Percentiles rank a stretch among this genome's conserved stretches.
These are phyloP conservation scores for Cuniculus paca DNA, from an alignment of 2,797 vertebrate genomes.

Conservation along the genomic window DNA sequence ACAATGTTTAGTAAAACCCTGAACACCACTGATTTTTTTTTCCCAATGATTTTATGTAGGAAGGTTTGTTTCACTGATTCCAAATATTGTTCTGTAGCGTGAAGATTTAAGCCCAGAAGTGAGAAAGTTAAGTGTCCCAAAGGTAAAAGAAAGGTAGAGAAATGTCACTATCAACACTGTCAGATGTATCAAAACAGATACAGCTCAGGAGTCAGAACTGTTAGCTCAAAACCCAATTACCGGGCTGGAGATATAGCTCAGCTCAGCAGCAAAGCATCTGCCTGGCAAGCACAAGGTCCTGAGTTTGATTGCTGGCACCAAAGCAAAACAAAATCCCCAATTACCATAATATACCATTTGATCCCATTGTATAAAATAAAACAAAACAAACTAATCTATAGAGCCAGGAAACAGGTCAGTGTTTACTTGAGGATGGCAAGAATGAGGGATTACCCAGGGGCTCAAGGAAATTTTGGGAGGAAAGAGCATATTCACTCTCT, in stretches of 20 bases:
- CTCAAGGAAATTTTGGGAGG: background rate
- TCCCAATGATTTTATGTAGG: background rate
- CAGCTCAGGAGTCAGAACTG: background rate
- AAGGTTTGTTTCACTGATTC: background rate
- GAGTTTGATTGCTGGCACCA: too few relatives aligned
- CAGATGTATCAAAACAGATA: background rate
- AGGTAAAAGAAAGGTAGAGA: background rate
- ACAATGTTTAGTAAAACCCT: background rate
- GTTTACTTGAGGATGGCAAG: background rate
- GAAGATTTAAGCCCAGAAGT: background rate
- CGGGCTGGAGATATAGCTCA: too few relatives aligned
- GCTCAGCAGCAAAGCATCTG: too few relatives aligned
- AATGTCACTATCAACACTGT: background rate
- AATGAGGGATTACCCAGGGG: background rate
- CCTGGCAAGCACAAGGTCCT: too few relatives aligned
- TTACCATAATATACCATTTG: background rate
- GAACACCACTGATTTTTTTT: background rate
- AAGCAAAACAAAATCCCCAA: background rate
- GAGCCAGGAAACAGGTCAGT: background rate
- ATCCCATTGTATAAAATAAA: slow-evolving; percentile 24
- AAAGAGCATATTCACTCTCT: background rate
- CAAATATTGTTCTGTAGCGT: background rate
- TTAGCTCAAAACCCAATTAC: slow-evolving; percentile 24
- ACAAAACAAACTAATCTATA: background rate
- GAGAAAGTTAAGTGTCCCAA: background rate